Percentiles rank a stretch among this genome's conserved stretches.
Evolutionary conservation across 2,113 vertebrate species (phyloP).

Genomic region (Apeltes quadracus): DNA sequence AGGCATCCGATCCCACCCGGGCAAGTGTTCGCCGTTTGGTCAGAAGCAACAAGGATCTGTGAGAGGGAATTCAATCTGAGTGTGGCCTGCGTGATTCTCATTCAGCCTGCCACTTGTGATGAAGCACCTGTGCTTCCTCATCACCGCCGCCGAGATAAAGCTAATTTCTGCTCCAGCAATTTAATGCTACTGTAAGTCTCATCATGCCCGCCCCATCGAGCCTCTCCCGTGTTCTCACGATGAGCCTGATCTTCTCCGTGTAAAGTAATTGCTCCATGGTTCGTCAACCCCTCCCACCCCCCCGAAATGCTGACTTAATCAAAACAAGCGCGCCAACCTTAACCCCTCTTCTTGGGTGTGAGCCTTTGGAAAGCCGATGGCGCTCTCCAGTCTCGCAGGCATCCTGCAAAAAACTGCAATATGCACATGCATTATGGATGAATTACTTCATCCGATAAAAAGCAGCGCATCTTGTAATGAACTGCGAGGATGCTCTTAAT

Average conservation of each 20-base stretch:
- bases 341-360: constrained; percentile 3
- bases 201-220: constrained; percentile 48
- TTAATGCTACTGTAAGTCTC: constrained; percentile 52
- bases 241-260: constrained; percentile 51
- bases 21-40: constrained; percentile 39
- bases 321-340: constrained; percentile 62
- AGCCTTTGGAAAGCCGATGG: constrained; percentile 33
- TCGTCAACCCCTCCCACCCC: constrained; percentile 27
- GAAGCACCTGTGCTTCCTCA: constrained; percentile 60
- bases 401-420: constrained; percentile 63
- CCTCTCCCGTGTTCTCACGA: constrained; percentile 27
- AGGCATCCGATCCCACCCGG: constrained; percentile 55
- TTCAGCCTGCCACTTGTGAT: constrained; percentile 69
- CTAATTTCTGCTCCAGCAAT: constrained; percentile 43
- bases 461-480: constrained; percentile 72
- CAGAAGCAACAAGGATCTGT: constrained; percentile 57
- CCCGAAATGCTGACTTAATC: constrained; percentile 59
- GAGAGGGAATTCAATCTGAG: constrained; percentile 69
- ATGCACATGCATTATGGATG: constrained; percentile 77
- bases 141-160: constrained; percentile 18
- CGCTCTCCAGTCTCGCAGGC: constrained; percentile 46
- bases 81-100: constrained; percentile 60
- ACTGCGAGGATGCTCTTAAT: constrained; percentile 71
- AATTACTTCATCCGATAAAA: constrained; percentile 77
- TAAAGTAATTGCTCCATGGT: constrained; percentile 57